Evolutionary conservation across 2,888 invertebrate species (phyloP), one percentile per base, ranked within the genome.

Genomic region (Gandaritis pyraliata): DNA sequence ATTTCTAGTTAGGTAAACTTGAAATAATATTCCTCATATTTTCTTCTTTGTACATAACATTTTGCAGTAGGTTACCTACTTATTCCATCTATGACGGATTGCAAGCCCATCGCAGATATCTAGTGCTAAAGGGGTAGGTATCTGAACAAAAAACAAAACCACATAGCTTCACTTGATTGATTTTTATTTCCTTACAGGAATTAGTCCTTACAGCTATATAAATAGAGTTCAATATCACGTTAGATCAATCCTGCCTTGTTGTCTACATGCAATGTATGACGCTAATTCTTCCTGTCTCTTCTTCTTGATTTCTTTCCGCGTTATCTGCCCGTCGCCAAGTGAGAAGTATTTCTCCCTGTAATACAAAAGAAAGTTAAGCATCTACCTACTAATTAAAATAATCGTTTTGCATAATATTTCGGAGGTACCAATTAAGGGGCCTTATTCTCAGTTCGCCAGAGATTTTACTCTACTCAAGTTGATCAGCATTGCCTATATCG

Each of bases 341-440:
- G 94, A 93, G 75, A 96, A 96, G 83, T 96, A 97, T 71, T 95
- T 95, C 61, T 94, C 94, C 64, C 95, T 91, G 77, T 10, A 77
- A 65, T 16, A 65, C 6, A 15, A 41, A 15, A 41, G 7, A 15
- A 41, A 41, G n/a, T 15, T 39, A 2, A 39, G n/a, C 12, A 12
- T 0, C 12, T 38, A 38, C 23, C 1, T 5, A 3, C 0, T 23
- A 23, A 23, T 23, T 23, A 23, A 23, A 23, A 23, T 6, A 23
- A 23, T 3, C 3, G 6, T 23, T 2, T n/a, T n/a, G n/a, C n/a
- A 23, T 2, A 23, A 23, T 23, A 23, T 23, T 23, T 23, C 1
- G 3, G 23, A 23, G 23, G 23, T 23, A 23, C 23, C 3, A 23
- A n/a, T n/a, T n/a, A n/a, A n/a, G n/a, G n/a, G n/a, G n/a, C n/a